phyloP scores from a whole-genome alignment of 2,888 invertebrate genomes.

The Ellobium chinense region DNA sequence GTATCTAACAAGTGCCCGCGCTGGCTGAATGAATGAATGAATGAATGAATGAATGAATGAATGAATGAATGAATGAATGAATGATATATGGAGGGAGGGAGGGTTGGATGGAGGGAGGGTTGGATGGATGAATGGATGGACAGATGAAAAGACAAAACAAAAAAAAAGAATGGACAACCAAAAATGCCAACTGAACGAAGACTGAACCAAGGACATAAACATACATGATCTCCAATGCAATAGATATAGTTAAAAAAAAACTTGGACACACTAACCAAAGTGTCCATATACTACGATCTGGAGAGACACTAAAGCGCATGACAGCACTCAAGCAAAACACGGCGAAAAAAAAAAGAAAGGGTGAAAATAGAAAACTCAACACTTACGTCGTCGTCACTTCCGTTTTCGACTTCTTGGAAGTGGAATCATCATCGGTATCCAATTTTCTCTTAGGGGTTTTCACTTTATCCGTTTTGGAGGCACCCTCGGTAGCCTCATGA shows the following conservation, averaged over 20 bases:
- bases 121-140: neutral
- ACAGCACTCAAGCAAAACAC: too few species aligned
- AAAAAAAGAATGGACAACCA: neutral
- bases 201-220: neutral
- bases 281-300: too few species aligned
- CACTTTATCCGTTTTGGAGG: neutral
- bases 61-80: conserved; percentile 15
- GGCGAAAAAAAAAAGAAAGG: too few species aligned
- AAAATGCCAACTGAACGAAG: neutral
- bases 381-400: too few species aligned
- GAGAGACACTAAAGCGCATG: too few species aligned
- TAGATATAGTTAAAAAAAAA: too few species aligned
- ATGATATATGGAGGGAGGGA: neutral
- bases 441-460: conserved; percentile 27
- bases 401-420: conserved; percentile 10
- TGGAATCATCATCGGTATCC: conserved; percentile 1
- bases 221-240: too few species aligned
- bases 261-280: too few species aligned
- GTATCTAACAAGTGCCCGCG: too few species aligned
- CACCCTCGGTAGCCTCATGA: neutral
- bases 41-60: conserved; percentile 15
- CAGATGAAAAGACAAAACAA: neutral
- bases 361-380: too few species aligned
- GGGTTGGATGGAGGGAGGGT: neutral
- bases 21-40: conserved; percentile 10